Base-by-base conservation (phyloP, 1,140 invertebrate genomes). In the Bombus superbus region DNA sequence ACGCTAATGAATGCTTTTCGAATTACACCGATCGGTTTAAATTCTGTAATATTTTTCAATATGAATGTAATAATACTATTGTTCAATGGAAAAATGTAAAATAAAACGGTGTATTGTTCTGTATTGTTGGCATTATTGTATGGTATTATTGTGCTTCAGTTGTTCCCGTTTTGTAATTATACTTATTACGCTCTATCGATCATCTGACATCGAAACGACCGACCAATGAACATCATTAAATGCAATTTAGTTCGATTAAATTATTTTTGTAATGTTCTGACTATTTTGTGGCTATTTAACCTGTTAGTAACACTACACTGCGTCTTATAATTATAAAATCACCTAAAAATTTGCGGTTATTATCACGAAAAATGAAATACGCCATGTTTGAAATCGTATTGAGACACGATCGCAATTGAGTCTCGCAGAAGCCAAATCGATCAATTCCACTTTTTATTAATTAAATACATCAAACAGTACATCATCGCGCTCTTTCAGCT, bases 141-240 rank as follows among this genome's bases (percentile, higher is more conserved):
- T 59, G 15, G 13, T 68, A 69, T 32, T 73, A 62, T 82, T 68
- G 38, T 1, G 28, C 3, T 42, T 4, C 64, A 13, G 82, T 47
- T 69, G 18, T 35, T 68, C 38, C 18, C 9, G 9, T 68, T 10
- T 32, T 68, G 85, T 91, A 91, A 91, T 91, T 91, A 91, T 89
- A 91, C 88, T 91, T 91, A 89, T 91, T 89, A 91, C 82, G 84
- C 72, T 91, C 84, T 89, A 84, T 91, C 81, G 87, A 91, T 88
- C 72, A 66, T 18, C 47, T 32, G 69, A 81, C 71, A 44, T 53
- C 69, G 75, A 35, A 42, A 22, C 73, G 38, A 71, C 40, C 40
- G 13, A 71, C 40, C 40, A n/a, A 10, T n/a, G 62, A 69, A 53
- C 77, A 59, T 53, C 77, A 76, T 75, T 68, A 68, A 75, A 74